These are phyloP conservation scores for Chrysotoxum bicinctum DNA, from an alignment of 2,888 invertebrate species.

Conservation along the genomic window DNA sequence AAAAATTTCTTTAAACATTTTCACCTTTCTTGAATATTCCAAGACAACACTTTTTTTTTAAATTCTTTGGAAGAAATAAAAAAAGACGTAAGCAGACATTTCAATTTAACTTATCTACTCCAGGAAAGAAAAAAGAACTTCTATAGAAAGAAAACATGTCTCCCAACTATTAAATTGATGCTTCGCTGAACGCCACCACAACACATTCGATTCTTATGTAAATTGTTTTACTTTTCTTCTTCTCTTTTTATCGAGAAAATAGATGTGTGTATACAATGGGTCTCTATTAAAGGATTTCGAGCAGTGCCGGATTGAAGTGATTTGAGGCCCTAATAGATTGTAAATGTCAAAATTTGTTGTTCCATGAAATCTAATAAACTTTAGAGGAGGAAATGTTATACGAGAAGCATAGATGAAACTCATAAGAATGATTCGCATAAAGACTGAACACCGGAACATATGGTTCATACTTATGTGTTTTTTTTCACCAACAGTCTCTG, in stretches of 20 bases:
- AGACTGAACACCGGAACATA: too few species aligned
- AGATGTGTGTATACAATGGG: not conserved
- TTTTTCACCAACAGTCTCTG: too few species aligned
- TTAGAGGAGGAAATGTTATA: too few species aligned
- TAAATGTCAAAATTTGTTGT: too few species aligned
- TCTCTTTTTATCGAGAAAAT: not conserved
- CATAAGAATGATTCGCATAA: too few species aligned
- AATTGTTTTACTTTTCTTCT: slow-evolving; percentile 47
- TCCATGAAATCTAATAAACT: too few species aligned
- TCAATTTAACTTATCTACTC: not conserved
- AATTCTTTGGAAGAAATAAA: not conserved
- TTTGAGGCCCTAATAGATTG: too few species aligned
- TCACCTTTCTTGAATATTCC: not conserved
- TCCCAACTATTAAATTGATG: slow-evolving; percentile 15
- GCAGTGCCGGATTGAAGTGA: not conserved
- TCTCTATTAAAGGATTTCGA: not conserved
- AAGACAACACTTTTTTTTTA: not conserved
- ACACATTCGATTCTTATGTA: slow-evolving; percentile 57
- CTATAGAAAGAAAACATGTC: slow-evolving; percentile 12
- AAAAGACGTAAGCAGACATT: not conserved
- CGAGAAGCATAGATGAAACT: too few species aligned
- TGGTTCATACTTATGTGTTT: too few species aligned
- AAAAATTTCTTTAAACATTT: not conserved
- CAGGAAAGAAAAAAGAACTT: not conserved
- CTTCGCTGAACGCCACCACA: slow-evolving; percentile 5